Evolutionary conservation across 2,888 invertebrate genomes (phyloP), one percentile per base, ranked within the genome.

Genomic region (Achlya flavicornis): DNA sequence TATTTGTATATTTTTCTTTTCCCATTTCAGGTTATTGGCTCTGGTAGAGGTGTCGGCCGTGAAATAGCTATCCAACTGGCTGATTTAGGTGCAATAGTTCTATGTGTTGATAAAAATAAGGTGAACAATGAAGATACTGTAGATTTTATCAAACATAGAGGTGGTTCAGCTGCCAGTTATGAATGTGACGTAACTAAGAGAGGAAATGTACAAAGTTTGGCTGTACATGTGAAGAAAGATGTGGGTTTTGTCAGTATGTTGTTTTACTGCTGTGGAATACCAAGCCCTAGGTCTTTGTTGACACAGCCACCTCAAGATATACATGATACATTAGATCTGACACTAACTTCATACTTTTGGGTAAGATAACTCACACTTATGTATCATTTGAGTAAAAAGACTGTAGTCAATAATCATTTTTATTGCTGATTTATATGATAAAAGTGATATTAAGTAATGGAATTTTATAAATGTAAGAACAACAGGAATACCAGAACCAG

Each of bases 71-170:
- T 95, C 66, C 95, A 95, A 75, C 81, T 96, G 64, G 94, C 95
- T 1, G 87, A 88, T 12, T 84, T 94, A 33, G 95, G 95, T 57
- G 95, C 95, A 1, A 91, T 85, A 61, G 94, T 96, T 1, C 93
- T 97, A 1, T 95, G 96, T 69, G 95, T 96, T 67, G 97, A 97
- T 78, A 93, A 95, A 61, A 95, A 96, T 77, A 85, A 89, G 64
- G 77, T 74, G 3, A 92, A 85, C 61, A 95, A 95, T 74, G 86
- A 92, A 58, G 83, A 86, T 2, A 94, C 95, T 0, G 91, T 94
- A 26, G 87, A 91, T 62, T 78, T 84, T 2, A 94, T 95, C 1
- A 89, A 91, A 64, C 81, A 79, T n/a, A 83, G 83, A 65, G 91
- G 91, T n/a, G 94, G 94, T 3, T 84, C 87, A 5, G 95, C 94